These are phyloP conservation scores for Pectinophora gossypiella DNA, from an alignment of 1,140 invertebrate genomes.

Conservation along the genomic window DNA sequence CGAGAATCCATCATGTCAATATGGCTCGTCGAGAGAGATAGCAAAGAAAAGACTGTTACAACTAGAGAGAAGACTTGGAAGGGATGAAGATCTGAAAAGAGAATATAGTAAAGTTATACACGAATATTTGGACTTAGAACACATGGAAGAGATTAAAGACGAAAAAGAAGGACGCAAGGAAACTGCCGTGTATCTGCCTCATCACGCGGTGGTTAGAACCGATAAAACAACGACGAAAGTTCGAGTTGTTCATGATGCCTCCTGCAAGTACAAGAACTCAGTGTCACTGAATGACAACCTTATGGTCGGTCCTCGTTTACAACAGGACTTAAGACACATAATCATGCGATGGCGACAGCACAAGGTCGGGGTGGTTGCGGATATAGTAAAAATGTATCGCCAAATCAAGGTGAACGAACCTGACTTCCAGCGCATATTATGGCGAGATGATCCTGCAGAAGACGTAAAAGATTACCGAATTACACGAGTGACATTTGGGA, in stretches of 20 bases:
- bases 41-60: background rate
- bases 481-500: background rate
- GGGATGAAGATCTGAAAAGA: background rate
- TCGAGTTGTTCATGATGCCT: slow-evolving; percentile 35
- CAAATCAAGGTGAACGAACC: background rate
- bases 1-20: background rate
- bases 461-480: background rate
- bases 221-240: slow-evolving; percentile 26
- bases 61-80: background rate
- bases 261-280: slow-evolving; percentile 18
- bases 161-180: background rate
- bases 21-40: background rate
- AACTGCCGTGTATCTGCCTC: background rate
- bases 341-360: background rate
- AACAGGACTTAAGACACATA: background rate
- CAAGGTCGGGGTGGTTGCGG: background rate
- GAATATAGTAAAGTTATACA: background rate
- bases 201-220: slow-evolving; percentile 32
- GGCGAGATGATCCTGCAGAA: background rate
- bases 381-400: background rate
- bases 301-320: background rate
- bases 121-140: background rate
- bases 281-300: background rate
- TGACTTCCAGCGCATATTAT: background rate
- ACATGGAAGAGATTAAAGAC: background rate